Percentiles rank a stretch among this genome's conserved stretches.
Conservation (phyloP, 2,113 vertebrate species). For the Myiozetetes cayanensis region DNA sequence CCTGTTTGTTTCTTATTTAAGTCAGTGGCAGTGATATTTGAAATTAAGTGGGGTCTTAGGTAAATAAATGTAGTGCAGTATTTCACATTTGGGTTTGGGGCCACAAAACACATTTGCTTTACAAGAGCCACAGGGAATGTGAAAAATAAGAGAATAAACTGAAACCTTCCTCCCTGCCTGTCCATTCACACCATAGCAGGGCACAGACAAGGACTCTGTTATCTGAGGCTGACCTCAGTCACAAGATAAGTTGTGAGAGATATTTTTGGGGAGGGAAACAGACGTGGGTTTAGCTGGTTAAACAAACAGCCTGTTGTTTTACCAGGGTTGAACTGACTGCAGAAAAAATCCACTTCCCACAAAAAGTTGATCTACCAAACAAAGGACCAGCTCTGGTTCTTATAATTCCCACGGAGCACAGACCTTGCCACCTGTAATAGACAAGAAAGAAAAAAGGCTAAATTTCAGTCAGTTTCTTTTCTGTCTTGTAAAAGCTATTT, state of each 20-base stretch:
- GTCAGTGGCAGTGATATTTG: background rate
- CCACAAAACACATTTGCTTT: background rate
- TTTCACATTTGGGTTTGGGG: background rate
- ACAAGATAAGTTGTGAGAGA: conserved; percentile 2
- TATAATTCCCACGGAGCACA: background rate
- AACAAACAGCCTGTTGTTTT: conserved; percentile 15
- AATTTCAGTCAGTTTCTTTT: background rate
- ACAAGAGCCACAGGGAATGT: background rate
- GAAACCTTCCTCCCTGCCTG: background rate
- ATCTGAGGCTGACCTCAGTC: background rate
- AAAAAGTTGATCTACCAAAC: background rate
- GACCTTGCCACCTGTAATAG: background rate
- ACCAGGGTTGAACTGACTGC: background rate
- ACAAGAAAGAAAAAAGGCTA: background rate
- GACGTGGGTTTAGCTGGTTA: background rate
- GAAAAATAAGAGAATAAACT: background rate
- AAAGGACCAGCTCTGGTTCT: background rate
- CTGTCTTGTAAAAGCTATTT: background rate
- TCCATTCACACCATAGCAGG: rapidly evolving
- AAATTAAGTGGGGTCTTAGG: background rate
- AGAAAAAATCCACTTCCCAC: background rate
- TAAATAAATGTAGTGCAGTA: background rate
- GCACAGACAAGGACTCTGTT: background rate
- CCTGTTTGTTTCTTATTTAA: background rate
- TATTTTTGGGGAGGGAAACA: background rate